Percentiles rank a stretch among this genome's conserved stretches.
Evolutionary conservation across 2,797 vertebrate genomes (phyloP).

Genomic region (Simalia tracyae): DNA sequence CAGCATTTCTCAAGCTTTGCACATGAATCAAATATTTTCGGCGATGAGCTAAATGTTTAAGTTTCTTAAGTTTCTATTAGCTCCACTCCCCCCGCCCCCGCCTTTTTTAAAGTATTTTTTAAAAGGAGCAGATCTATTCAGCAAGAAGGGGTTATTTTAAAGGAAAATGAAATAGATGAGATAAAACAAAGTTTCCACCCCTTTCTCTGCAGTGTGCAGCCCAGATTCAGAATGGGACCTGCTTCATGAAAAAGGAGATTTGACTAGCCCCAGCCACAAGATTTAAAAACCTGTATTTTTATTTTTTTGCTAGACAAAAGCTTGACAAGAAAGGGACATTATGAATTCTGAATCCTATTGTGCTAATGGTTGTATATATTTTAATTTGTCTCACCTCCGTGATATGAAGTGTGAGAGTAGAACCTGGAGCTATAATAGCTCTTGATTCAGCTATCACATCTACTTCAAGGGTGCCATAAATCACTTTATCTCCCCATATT

Average conservation of each 20-base stretch:
- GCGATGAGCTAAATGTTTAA: not conserved
- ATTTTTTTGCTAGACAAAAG: not conserved
- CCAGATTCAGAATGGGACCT: not conserved
- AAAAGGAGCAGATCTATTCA: not conserved
- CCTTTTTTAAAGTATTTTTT: not conserved
- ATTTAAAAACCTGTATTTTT: not conserved
- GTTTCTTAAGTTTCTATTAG: not conserved
- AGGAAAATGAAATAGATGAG: not conserved
- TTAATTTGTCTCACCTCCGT: not conserved
- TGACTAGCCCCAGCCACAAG: not conserved
- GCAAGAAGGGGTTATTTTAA: not conserved
- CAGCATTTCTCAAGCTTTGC: not conserved
- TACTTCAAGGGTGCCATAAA: not conserved
- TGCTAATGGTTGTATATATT: not conserved
- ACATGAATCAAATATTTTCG: not conserved
- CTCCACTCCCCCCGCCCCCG: not conserved
- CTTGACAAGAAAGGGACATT: no score
- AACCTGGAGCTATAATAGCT: not conserved
- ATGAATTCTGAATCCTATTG: not conserved
- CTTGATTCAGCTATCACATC: not conserved
- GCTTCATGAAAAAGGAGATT: not conserved
- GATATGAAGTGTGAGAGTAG: not conserved
- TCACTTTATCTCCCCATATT: not conserved
- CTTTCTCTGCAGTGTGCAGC: not conserved
- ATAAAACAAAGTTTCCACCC: not conserved